Evolutionary conservation across 2,113 vertebrate species (phyloP).

Genomic region (Clarias magur): DNA sequence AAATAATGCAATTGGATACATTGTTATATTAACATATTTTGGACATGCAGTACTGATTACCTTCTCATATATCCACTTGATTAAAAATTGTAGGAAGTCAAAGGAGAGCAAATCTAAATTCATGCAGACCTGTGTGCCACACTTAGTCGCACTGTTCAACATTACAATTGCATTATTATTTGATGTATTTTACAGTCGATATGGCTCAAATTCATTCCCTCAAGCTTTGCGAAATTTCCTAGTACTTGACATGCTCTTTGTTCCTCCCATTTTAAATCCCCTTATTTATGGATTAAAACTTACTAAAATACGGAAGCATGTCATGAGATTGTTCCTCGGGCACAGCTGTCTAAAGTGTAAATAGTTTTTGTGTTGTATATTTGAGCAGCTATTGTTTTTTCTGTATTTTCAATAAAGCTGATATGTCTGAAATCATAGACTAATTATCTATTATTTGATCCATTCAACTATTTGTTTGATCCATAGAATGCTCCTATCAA

Average conservation of each 20-base stretch:
- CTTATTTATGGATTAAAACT: slow-evolving; percentile 55
- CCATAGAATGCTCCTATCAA: not conserved
- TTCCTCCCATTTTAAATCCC: slow-evolving; percentile 53
- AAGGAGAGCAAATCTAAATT: slow-evolving; percentile 41
- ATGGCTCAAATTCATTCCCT: slow-evolving; percentile 41
- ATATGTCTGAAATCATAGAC: not conserved
- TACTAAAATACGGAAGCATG: slow-evolving; percentile 34
- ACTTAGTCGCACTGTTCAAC: slow-evolving; percentile 39
- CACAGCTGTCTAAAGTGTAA: not conserved
- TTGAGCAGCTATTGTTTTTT: not conserved
- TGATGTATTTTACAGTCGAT: slow-evolving; percentile 52
- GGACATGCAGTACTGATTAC: slow-evolving; percentile 50
- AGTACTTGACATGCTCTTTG: slow-evolving; percentile 44
- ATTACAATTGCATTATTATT: slow-evolving; percentile 46
- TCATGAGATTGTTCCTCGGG: slow-evolving; percentile 27
- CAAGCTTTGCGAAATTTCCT: slow-evolving; percentile 48
- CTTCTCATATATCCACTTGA: slow-evolving; percentile 40
- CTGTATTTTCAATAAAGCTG: not conserved
- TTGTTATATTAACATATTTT: slow-evolving; percentile 39
- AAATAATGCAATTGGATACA: slow-evolving; percentile 42
- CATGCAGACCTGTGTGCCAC: slow-evolving; percentile 48
- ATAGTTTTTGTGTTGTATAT: not conserved
- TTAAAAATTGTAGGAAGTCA: slow-evolving; percentile 41
- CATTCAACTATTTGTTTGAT: not conserved
- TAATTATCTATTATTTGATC: not conserved